phyloP scores from a whole-genome alignment of 23 tunicate species.

The Trididemnum nubilum region DNA sequence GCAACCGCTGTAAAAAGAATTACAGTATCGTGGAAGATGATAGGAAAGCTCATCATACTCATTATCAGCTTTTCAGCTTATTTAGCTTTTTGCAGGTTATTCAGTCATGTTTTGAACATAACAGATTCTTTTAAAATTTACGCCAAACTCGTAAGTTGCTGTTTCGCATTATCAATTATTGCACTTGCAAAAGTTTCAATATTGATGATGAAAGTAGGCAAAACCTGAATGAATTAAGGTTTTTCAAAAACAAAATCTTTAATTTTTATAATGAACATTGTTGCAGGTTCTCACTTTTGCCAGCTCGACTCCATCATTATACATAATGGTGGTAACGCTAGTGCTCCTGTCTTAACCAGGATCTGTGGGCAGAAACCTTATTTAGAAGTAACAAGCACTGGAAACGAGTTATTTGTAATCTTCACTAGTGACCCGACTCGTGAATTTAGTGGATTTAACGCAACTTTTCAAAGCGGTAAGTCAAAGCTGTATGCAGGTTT shows the following conservation, averaged over 20 bases:
- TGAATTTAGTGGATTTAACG: conserved; percentile 62
- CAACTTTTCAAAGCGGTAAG: conserved; percentile 68
- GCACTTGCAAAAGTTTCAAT: too few relatives aligned
- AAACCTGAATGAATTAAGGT: neutral
- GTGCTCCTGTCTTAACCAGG: conserved; percentile 52
- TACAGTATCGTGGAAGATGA: too few relatives aligned
- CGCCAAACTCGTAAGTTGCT: too few relatives aligned
- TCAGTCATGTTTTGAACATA: too few relatives aligned
- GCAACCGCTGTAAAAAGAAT: too few relatives aligned
- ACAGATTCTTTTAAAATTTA: too few relatives aligned
- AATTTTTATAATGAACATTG: neutral
- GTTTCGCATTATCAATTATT: too few relatives aligned
- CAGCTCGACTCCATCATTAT: conserved; percentile 84
- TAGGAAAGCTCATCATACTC: too few relatives aligned
- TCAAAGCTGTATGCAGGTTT: too few relatives aligned
- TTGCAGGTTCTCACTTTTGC: conserved; percentile 69
- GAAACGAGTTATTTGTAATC: conserved; percentile 65
- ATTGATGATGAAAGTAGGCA: neutral
- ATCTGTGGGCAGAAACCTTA: conserved; percentile 63
- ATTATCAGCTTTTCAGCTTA: too few relatives aligned
- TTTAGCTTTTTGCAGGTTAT: too few relatives aligned
- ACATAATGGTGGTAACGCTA: conserved; percentile 84
- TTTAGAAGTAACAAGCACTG: conserved; percentile 36
- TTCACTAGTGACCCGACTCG: conserved; percentile 58
- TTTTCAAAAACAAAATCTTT: neutral